Percentiles rank a stretch among this genome's conserved stretches.
Evolutionary conservation across 2,888 invertebrate species (phyloP).

Genomic region (Pilophorus perplexus): DNA sequence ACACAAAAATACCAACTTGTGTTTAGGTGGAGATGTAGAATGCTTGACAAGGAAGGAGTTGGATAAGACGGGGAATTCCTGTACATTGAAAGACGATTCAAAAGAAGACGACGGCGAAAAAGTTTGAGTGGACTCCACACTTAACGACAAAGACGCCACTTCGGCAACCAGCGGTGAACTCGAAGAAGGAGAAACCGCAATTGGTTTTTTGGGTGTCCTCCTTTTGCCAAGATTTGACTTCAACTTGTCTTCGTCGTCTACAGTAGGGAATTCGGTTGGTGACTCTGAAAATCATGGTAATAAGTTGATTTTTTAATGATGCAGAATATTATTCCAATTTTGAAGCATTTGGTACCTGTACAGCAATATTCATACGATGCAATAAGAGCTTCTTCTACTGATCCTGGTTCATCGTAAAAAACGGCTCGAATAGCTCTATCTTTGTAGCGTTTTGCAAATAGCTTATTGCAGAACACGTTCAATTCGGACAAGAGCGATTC

Average conservation of each 20-base stretch:
- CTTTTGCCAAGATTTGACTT: background rate
- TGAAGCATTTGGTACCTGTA: background rate
- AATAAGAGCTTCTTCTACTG: too few relatives aligned
- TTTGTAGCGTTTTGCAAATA: background rate
- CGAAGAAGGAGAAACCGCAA: constrained; percentile 11
- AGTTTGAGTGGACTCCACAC: background rate
- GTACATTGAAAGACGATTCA: constrained; percentile 4
- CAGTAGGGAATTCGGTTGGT: constrained; percentile 10
- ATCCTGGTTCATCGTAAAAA: too few relatives aligned
- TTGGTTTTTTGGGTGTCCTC: constrained; percentile 20
- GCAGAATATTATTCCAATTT: background rate
- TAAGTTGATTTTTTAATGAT: background rate
- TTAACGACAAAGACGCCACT: background rate
- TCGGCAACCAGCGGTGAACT: too few relatives aligned
- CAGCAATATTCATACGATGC: background rate
- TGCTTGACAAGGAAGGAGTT: background rate
- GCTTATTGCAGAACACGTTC: background rate
- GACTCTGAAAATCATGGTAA: background rate
- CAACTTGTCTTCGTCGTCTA: background rate
- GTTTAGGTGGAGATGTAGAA: constrained; percentile 7
- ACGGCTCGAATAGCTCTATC: constrained; percentile 51
- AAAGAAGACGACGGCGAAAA: constrained; percentile 16
- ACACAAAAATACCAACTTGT: background rate
- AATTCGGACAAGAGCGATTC: constrained; percentile 2
- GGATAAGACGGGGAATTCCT: background rate